Percentiles rank a stretch among this genome's conserved stretches.
phyloP scores from a whole-genome alignment of 2,888 invertebrate genomes.

The Rugalucina vietnamica region DNA sequence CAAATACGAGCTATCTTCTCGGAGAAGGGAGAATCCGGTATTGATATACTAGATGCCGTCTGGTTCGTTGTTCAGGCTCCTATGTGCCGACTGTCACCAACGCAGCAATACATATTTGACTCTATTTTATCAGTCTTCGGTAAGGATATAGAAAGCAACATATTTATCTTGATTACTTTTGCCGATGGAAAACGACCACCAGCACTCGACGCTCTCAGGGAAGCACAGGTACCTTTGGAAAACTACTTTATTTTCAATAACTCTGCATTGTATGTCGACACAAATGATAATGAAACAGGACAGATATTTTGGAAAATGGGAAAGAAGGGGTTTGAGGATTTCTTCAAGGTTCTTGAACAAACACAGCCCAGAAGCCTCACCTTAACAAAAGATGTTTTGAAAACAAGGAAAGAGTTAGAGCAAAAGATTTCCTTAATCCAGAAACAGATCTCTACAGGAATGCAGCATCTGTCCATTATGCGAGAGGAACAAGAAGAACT shows the following conservation, averaged over 20 bases:
- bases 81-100: slow-evolving; percentile 54
- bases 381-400: slow-evolving; percentile 61
- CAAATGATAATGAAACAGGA: slow-evolving; percentile 24
- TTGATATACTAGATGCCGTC: slow-evolving; percentile 59
- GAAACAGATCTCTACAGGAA: slow-evolving; percentile 45
- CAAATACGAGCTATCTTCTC: slow-evolving; percentile 56
- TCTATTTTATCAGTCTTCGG: slow-evolving; percentile 62
- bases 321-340: slow-evolving; percentile 48
- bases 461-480: slow-evolving; percentile 37
- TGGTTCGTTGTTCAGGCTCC: slow-evolving; percentile 65
- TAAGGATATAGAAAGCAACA: slow-evolving; percentile 57
- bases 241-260: slow-evolving; percentile 59
- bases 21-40: slow-evolving; percentile 40
- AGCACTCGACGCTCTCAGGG: slow-evolving; percentile 51
- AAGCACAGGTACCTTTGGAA: slow-evolving; percentile 53
- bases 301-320: slow-evolving; percentile 66
- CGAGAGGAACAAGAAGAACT: slow-evolving; percentile 32
- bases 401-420: slow-evolving; percentile 57
- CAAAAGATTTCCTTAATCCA: slow-evolving; percentile 43
- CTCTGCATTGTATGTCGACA: slow-evolving; percentile 59
- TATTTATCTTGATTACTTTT: slow-evolving; percentile 62
- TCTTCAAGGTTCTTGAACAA: slow-evolving; percentile 47
- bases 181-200: slow-evolving; percentile 64
- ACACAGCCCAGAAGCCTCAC: slow-evolving; percentile 56
- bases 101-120: slow-evolving; percentile 63